Evolutionary conservation across 1,140 invertebrate genomes (phyloP), one percentile per base, ranked within the genome.

Genomic region (Teleopsis dalmanni): DNA sequence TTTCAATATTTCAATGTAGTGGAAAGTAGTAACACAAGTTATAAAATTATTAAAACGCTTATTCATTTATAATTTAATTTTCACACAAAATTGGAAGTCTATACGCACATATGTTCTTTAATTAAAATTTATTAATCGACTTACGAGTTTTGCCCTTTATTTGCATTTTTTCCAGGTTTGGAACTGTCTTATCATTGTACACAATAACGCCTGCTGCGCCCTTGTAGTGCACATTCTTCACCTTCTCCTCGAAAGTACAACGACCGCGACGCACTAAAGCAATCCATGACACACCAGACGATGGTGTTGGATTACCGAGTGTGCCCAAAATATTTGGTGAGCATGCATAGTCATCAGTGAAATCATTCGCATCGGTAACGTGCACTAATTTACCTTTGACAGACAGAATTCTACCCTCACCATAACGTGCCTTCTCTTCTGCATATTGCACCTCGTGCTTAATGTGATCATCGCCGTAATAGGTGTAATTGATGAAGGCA

Each of bases 231-330:
- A 85, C 84, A 68, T 88, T 82, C 54, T 82, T 77, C 38, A 78
- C 76, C 71, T 89, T 90, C 37, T 80, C 77, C 59, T 86, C 81
- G n/a, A 87, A 87, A 54, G 82, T 82, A 69, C 87, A 90, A 35
- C 57, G 58, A 21, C 86, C 87, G 14, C 85, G 69, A 53, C 79
- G 76, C 4, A 88, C 81, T 38, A 90, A 70, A 2, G 86, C 87
- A 45, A 90, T 81, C 85, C 86, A 90, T 1, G 81, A 75, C 18
- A 77, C 73, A 0, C 63, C 60, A n/a, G 75, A 74, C 21, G 73
- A 59, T 0, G 80, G 78, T 10, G 75, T 53, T 3, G 73, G 58
- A 22, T 76, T 70, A 3, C 73, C 68, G 5, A 66, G 61, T 1
- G 71, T 73, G 31, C 78, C 79, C 14, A 73, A 58, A 22, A 85